phyloP scores from a whole-genome alignment of 1,140 invertebrate species.

The Penaeus japonicus region DNA sequence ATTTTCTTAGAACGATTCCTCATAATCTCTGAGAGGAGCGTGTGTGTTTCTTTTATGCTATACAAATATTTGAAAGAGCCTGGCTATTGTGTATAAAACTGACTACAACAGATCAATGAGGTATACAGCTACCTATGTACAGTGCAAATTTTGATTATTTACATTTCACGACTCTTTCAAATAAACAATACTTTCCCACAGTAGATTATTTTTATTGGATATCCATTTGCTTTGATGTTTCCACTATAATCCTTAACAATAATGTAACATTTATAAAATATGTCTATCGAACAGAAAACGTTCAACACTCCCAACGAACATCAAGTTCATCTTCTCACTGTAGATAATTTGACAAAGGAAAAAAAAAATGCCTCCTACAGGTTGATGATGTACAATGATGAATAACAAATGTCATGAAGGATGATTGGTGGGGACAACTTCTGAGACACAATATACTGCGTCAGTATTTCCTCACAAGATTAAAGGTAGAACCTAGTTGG shows the following conservation, averaged over 20 bases:
- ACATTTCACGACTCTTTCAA: not conserved
- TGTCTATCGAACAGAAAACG: constrained; percentile 48
- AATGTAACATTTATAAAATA: constrained; percentile 55
- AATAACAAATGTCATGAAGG: constrained; percentile 46
- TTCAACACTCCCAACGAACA: constrained; percentile 51
- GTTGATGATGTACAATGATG: constrained; percentile 41
- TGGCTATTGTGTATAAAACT: constrained; percentile 41
- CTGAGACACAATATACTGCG: not conserved
- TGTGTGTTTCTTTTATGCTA: constrained; percentile 21
- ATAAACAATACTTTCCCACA: not conserved
- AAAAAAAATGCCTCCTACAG: constrained; percentile 37
- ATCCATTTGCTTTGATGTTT: not conserved
- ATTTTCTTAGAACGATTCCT: not conserved
- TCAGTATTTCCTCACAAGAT: not conserved
- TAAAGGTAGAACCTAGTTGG: constrained; percentile 14
- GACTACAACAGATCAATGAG: constrained; percentile 6
- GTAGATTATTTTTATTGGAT: not conserved
- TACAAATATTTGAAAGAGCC: constrained; percentile 39
- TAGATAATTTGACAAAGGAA: not conserved
- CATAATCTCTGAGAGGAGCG: not conserved
- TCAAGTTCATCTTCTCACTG: constrained; percentile 18
- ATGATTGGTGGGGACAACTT: constrained; percentile 38
- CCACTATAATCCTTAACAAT: constrained; percentile 40
- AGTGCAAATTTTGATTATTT: constrained; percentile 30
- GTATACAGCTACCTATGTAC: constrained; percentile 43